Evolutionary conservation across 1,140 invertebrate species (phyloP).

Genomic region (Lasioglossum baleicum): DNA sequence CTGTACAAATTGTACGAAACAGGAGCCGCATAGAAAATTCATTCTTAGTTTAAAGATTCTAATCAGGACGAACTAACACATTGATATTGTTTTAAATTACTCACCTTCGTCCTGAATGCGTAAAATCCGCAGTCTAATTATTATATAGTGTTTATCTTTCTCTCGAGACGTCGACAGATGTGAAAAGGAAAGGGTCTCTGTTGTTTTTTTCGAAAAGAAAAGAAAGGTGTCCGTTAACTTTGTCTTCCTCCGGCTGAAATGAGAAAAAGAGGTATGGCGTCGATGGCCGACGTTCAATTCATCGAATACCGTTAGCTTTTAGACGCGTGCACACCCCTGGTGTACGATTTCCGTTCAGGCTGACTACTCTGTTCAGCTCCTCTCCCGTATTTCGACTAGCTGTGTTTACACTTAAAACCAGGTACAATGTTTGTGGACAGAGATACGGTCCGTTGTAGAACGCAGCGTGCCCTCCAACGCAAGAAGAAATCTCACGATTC

Average conservation of each 20-base stretch:
- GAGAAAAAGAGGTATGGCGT: background rate
- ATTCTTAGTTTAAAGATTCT: too few relatives aligned
- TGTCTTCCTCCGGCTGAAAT: slow-evolving; percentile 32
- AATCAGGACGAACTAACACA: too few relatives aligned
- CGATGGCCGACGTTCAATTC: slow-evolving; percentile 7
- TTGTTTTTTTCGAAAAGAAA: slow-evolving; percentile 6
- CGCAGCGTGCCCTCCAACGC: background rate
- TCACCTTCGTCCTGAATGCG: too few relatives aligned
- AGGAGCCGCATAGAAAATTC: too few relatives aligned
- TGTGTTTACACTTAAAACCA: slow-evolving; percentile 57
- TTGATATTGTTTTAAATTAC: too few relatives aligned
- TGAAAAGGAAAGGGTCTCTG: background rate
- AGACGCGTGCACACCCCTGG: background rate
- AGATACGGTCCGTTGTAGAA: slow-evolving; percentile 40
- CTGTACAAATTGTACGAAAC: too few relatives aligned
- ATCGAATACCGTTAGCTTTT: background rate
- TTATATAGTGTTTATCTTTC: slow-evolving; percentile 2
- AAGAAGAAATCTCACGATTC: background rate
- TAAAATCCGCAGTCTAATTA: background rate
- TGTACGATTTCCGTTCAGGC: slow-evolving; percentile 13
- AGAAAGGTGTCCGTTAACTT: slow-evolving; percentile 18
- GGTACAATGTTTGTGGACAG: slow-evolving; percentile 61
- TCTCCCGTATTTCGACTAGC: background rate
- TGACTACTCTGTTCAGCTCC: background rate
- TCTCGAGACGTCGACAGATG: background rate